Conservation (phyloP, 2,797 vertebrate species). For the Molossus alvarezi region DNA sequence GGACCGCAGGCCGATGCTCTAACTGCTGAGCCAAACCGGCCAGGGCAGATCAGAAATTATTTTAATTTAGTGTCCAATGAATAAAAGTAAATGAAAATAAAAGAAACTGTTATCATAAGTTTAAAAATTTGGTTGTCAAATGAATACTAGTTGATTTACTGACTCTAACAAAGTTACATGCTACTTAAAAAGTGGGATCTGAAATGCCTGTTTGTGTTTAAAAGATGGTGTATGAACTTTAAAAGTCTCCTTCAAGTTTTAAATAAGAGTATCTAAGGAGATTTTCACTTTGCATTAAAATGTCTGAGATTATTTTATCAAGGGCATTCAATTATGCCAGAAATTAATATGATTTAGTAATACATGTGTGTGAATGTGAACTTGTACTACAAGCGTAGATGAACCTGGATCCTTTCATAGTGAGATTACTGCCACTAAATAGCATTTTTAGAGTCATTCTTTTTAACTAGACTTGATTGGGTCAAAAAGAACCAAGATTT, state of each 20-base stretch:
- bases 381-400: background rate
- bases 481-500: conserved; percentile 46
- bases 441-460: conserved; percentile 31
- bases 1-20: no score
- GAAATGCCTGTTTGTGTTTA: conserved; percentile 53
- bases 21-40: no score
- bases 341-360: conserved; percentile 37
- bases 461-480: background rate
- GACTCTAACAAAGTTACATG: conserved; percentile 20
- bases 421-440: background rate
- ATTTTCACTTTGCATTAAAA: conserved; percentile 54
- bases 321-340: conserved; percentile 22
- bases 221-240: conserved; percentile 36
- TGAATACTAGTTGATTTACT: conserved; percentile 43
- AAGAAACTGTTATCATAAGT: background rate
- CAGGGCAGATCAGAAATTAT: conserved; percentile 37
- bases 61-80: conserved; percentile 52
- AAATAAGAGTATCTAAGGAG: conserved; percentile 23
- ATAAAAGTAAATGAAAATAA: conserved; percentile 48
- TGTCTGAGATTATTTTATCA: conserved; percentile 65
- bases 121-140: conserved; percentile 44
- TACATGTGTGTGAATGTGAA: background rate
- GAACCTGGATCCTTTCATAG: background rate
- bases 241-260: conserved; percentile 55
- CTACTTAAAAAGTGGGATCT: conserved; percentile 37